Conservation (phyloP, 2,888 invertebrate genomes). For the Germaria angustata region DNA sequence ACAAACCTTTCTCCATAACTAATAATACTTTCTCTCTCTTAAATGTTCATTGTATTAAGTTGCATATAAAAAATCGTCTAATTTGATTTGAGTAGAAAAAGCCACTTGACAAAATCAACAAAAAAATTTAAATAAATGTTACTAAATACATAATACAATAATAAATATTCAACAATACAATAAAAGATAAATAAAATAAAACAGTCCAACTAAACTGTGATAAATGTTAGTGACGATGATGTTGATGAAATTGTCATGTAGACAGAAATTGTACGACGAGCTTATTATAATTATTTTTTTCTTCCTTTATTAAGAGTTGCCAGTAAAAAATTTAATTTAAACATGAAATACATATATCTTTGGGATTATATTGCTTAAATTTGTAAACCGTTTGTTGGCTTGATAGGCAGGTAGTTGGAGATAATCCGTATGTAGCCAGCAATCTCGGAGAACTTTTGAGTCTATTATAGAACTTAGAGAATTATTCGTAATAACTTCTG, state of each 20-base stretch:
- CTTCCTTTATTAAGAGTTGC: conserved; percentile 12
- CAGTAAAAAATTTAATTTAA: not conserved
- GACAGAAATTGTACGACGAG: not conserved
- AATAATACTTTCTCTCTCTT: not conserved
- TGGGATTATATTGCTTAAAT: too few relatives aligned
- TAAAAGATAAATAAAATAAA: conserved; percentile 24
- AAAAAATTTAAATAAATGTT: conserved; percentile 55
- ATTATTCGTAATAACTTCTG: too few relatives aligned
- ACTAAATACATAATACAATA: conserved; percentile 65
- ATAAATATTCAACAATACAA: conserved; percentile 51
- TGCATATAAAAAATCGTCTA: conserved; percentile 21
- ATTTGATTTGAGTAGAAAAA: conserved; percentile 63
- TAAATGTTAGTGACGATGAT: conserved; percentile 15
- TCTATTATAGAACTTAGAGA: too few relatives aligned
- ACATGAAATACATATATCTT: not conserved
- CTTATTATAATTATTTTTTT: not conserved
- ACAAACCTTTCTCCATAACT: conserved; percentile 8
- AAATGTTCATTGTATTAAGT: not conserved
- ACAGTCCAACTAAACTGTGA: conserved; percentile 40
- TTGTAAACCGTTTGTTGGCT: too few relatives aligned
- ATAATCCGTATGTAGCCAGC: too few relatives aligned
- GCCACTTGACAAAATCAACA: conserved; percentile 59
- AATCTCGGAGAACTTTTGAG: too few relatives aligned
- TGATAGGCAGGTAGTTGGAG: too few relatives aligned
- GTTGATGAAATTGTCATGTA: conserved; percentile 43